Evolutionary conservation across 2,113 vertebrate species (phyloP), one percentile per base, ranked within the genome.

Genomic region (Scatophagus argus): DNA sequence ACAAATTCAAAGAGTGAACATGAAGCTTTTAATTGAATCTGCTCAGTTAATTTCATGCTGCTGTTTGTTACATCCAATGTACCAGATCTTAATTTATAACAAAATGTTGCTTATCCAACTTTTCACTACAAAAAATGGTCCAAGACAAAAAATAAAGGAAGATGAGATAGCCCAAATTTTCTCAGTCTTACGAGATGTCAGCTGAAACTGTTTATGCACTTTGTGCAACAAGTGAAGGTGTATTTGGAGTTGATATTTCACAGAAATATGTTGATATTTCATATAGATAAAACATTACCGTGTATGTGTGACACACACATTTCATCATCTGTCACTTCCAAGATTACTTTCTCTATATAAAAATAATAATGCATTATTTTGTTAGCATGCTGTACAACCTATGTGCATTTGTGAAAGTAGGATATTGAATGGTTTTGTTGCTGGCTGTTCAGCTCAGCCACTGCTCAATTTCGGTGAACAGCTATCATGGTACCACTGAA

Each of bases 251-350:
- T 61, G 23, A 41, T 16, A 39, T 61, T 51, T 39, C 31, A 14
- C 44, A 51, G 3, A 29, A 23, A 32, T 41, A 73, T 62, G 16
- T 25, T 61, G 23, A 41, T 16, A 39, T 61, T 51, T 39, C 31
- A 14, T 32, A 51, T 41, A 73, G 51, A 62, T 73, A 36, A 25
- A 44, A 54, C 59, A 63, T 44, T 43, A 9, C 5, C 43, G 51
- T 41, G 14, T 14, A 27, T 36, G 58, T 19, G 47, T 43, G 51
- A 65, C 71, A 63, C 23, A 25, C 47, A 29, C 12, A 0, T 75
- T 65, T 65, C 61, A 47, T 75, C 36, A 65, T 65, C 31, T 6
- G 36, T 62, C 46, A 52, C 27, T 34, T 23, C 25, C 46, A 32
- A 31, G 17, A 32, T 52, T 36, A 9, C 29, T n/a, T n/a, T n/a